Base-by-base conservation (phyloP, 2,888 invertebrate species). In the Dermolepida albohirtum region DNA sequence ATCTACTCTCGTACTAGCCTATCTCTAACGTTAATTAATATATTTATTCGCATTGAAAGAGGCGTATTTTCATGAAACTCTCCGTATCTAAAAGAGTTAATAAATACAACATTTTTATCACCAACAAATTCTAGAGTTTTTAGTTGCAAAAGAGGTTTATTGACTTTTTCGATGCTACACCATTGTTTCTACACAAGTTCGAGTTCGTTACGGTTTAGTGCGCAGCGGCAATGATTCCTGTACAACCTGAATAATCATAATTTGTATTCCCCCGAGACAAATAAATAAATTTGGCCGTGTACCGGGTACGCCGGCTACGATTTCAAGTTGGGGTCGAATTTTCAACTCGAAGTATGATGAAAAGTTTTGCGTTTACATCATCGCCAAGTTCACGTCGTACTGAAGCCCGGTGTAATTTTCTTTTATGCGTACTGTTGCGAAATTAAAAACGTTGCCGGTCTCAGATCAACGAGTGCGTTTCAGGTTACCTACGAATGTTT, bases 201-300 rank as follows among this genome's bases (percentile, higher is more conserved):
- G 51, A 12, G n/a, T 14, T 34, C 12, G 51, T 52, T 34, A 52
- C 11, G 34, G 29, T 27, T 34, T n/a, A 34, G 34, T 52, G 34
- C 51, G 51, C 12, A 27, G 29, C 51, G 51, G 29, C 29, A 22
- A 14, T 16, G 41, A 71, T 62, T 65, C 68, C 59, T 54, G 65
- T 63, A 70, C 66, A 70, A 72, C 70, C 73, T 69, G 72, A 72
- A 73, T 77, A 78, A 78, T 79, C 79, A 78, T 78, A 79, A 79
- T 79, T 79, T 78, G 75, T 75, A 62, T 67, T 77, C 80, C 76
- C 79, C 12, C 50, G 77, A 75, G 80, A 75, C 72, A 76, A 74
- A 80, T 80, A 78, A 79, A 80, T 80, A 78, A 80, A 76, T 77
- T 79, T 77, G 77, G 78, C 74, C 74, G 75, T 76, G 75, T 70